Evolutionary conservation across 2,888 invertebrate genomes (phyloP).

Genomic region (Rhagium mordax): DNA sequence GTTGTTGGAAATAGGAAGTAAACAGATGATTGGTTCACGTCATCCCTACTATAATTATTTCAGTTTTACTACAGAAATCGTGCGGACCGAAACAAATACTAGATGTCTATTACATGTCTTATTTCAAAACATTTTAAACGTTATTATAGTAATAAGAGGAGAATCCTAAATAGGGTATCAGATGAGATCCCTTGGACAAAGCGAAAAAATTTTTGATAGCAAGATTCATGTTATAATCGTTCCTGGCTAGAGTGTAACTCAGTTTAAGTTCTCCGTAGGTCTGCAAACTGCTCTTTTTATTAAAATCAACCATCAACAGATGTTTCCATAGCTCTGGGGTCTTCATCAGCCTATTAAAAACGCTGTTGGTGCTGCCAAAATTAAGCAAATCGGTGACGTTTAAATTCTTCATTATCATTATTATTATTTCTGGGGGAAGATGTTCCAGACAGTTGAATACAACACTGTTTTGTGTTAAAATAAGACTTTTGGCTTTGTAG

Average conservation of each 20-base stretch:
- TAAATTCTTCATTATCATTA: slow-evolving; percentile 38
- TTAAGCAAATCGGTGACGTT: background rate
- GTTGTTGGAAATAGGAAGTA: background rate
- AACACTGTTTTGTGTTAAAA: slow-evolving; percentile 42
- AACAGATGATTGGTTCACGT: too few species aligned
- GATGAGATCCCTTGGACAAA: background rate
- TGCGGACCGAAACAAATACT: background rate
- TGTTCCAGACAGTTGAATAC: slow-evolving; percentile 43
- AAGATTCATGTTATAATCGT: background rate
- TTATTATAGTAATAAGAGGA: background rate
- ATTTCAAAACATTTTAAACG: background rate
- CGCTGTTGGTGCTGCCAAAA: background rate
- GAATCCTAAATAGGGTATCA: background rate
- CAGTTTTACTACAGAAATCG: background rate
- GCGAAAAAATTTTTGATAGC: background rate
- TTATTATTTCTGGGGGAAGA: slow-evolving; percentile 49
- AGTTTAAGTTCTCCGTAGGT: background rate
- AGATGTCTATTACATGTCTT: background rate
- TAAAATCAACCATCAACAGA: background rate
- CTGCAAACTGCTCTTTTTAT: background rate
- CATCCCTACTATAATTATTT: too few species aligned
- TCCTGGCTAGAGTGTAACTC: background rate
- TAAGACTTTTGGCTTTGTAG: background rate
- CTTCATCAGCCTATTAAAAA: background rate
- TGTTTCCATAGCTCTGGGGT: background rate